Percentiles rank a stretch among this genome's conserved stretches.
Evolutionary conservation across 2,113 vertebrate genomes (phyloP).

Genomic region (Patagioenas fasciata): DNA sequence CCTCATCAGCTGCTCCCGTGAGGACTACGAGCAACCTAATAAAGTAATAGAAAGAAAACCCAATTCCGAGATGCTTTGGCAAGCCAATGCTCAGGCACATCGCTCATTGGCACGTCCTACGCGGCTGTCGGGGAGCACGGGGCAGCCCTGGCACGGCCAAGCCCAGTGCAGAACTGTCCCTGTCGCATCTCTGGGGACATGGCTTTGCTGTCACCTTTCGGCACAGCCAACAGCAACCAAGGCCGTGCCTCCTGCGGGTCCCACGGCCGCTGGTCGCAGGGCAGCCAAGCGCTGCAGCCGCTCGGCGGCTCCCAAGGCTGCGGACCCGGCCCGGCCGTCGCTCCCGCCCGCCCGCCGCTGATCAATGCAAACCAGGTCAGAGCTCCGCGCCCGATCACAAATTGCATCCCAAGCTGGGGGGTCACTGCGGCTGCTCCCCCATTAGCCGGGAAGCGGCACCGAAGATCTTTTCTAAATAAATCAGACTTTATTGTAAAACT

Average conservation of each 20-base stretch:
- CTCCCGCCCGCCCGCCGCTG: conserved; percentile 59
- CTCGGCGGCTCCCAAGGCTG: conserved; percentile 18
- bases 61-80: too few relatives aligned
- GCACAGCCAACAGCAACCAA: background rate
- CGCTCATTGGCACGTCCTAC: background rate
- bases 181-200: rapidly evolving
- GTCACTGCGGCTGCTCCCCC: conserved; percentile 62
- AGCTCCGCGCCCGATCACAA: conserved; percentile 70
- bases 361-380: conserved; percentile 84
- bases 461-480: conserved; percentile 83
- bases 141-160: background rate
- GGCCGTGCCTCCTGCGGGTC: background rate
- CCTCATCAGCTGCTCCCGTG: background rate
- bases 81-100: too few relatives aligned
- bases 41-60: background rate
- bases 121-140: rapidly evolving
- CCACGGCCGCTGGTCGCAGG: background rate
- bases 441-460: conserved; percentile 70
- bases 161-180: background rate
- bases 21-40: background rate
- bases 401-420: conserved; percentile 73
- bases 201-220: background rate
- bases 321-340: conserved; percentile 34
- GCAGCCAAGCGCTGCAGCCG: conserved; percentile 4
- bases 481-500: conserved; percentile 80